These are phyloP conservation scores for Thumatha senex DNA, from an alignment of 2,888 invertebrate genomes.

Conservation along the genomic window DNA sequence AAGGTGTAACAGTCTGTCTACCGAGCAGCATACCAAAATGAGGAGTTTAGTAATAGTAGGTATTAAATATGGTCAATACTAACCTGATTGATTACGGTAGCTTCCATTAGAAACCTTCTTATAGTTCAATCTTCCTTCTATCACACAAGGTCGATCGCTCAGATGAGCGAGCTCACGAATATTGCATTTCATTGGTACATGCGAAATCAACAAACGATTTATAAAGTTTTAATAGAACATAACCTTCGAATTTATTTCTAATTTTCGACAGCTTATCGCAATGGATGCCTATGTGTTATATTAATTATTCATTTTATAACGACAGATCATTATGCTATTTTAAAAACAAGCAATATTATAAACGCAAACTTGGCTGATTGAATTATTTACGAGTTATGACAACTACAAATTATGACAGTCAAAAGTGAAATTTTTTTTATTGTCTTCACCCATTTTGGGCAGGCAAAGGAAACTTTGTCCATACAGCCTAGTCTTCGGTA, in stretches of 20 bases:
- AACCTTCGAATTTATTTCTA: slow-evolving; percentile 1
- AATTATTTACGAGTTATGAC: no score
- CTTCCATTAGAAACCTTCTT: slow-evolving; percentile 84
- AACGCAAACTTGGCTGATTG: not conserved
- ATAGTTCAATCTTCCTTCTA: slow-evolving; percentile 89
- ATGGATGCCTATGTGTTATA: not conserved
- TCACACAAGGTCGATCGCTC: slow-evolving; percentile 84
- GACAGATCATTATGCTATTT: not conserved
- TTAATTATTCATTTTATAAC: not conserved
- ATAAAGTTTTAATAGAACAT: not conserved
- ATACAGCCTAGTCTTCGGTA: no score
- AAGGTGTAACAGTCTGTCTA: no score
- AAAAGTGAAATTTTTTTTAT: no score
- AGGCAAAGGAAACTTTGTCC: no score
- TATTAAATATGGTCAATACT: slow-evolving; percentile 12
- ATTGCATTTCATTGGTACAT: slow-evolving; percentile 87
- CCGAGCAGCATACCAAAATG: no score
- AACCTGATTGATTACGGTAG: slow-evolving; percentile 78
- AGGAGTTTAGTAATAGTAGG: no score
- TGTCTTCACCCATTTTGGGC: no score
- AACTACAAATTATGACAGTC: no score
- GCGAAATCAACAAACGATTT: slow-evolving; percentile 7
- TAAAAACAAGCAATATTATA: not conserved
- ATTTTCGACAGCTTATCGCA: not conserved
- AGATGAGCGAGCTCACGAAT: slow-evolving; percentile 86